These are phyloP conservation scores for Leptinotarsa juncta DNA, from an alignment of 2,888 invertebrate genomes.

Conservation along the genomic window DNA sequence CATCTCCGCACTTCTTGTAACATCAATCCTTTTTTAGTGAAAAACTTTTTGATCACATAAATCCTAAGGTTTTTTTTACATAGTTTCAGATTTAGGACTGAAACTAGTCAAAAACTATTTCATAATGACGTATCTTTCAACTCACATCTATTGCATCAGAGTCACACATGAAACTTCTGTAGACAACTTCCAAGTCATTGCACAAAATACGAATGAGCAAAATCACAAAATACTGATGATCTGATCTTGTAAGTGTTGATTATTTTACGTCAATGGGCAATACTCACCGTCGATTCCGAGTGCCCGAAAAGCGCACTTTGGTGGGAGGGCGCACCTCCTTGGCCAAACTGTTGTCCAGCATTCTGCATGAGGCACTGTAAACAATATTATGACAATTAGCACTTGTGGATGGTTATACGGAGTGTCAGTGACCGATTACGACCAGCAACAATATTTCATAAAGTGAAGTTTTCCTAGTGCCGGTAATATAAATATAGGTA, in stretches of 20 bases:
- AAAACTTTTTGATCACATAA: no score
- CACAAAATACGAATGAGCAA: no score
- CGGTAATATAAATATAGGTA: not conserved
- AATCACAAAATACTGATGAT: no score
- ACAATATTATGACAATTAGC: constrained; percentile 22
- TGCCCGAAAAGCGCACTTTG: constrained; percentile 54
- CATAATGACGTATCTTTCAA: no score
- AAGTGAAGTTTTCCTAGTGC: not conserved
- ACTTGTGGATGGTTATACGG: constrained; percentile 13
- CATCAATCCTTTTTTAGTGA: no score
- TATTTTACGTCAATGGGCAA: not conserved
- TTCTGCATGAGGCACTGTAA: constrained; percentile 61
- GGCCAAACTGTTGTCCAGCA: constrained; percentile 59
- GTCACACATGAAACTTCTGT: no score
- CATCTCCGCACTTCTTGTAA: no score
- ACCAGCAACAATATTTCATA: constrained; percentile 3
- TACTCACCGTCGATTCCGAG: constrained; percentile 54
- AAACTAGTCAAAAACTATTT: no score
- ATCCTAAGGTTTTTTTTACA: no score
- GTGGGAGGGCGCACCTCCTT: constrained; percentile 59
- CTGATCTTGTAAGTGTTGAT: not conserved
- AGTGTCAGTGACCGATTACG: constrained; percentile 20
- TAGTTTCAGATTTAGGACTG: no score
- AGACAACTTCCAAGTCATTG: no score
- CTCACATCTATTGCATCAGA: no score